phyloP scores from a whole-genome alignment of 2,797 vertebrate species.

The Danio choprae region DNA sequence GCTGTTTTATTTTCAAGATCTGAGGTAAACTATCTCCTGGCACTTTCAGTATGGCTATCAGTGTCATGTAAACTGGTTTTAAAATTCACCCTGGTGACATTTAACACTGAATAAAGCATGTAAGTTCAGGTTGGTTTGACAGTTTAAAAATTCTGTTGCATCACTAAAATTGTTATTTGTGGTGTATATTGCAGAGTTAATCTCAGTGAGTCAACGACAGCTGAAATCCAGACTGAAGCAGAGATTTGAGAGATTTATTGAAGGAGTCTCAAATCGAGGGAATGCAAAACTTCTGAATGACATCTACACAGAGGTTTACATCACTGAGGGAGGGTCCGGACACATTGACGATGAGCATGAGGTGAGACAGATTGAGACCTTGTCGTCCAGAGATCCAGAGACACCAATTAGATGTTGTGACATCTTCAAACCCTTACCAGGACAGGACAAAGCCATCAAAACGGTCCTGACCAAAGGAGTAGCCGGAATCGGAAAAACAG shows the following conservation, averaged over 20 bases:
- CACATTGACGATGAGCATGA: constrained; percentile 27
- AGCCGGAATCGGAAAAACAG: constrained; percentile 3
- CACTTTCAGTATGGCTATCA: too few relatives aligned
- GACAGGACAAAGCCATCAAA: constrained; percentile 23
- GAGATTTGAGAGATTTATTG: constrained; percentile 29
- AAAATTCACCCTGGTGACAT: too few relatives aligned
- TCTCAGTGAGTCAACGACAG: constrained; percentile 13
- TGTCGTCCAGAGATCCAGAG: background rate
- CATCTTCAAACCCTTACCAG: constrained; percentile 20
- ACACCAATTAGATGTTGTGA: constrained; percentile 29
- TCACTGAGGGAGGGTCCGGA: constrained; percentile 32
- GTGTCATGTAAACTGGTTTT: too few relatives aligned
- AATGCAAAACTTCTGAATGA: constrained; percentile 4
- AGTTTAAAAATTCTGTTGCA: too few relatives aligned
- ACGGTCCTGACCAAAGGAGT: constrained; percentile 32
- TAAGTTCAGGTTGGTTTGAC: too few relatives aligned
- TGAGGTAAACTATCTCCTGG: too few relatives aligned
- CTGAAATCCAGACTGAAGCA: constrained; percentile 28
- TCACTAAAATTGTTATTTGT: background rate
- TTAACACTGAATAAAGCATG: background rate
- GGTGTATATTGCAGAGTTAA: constrained; percentile 11
- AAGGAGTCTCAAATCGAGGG: constrained; percentile 24
- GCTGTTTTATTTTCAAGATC: too few relatives aligned
- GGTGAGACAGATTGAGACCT: constrained; percentile 41
- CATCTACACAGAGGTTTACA: constrained; percentile 45